Conservation (phyloP, 1,140 invertebrate species). For the Propsilocerus akamusi region DNA sequence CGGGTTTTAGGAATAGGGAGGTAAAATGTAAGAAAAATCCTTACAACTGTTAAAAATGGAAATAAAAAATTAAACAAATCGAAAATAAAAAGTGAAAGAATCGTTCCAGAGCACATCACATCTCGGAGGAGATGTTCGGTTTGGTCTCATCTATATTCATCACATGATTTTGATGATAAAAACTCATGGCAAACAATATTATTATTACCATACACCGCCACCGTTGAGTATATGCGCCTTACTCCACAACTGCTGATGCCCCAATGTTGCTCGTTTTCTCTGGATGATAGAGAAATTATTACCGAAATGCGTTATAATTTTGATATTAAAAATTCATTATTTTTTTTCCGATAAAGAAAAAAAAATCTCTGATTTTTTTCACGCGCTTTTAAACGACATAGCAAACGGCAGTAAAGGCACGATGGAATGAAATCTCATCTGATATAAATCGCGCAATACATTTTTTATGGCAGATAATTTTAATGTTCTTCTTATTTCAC, state of each 20-base stretch:
- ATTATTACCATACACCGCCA: slow-evolving; percentile 2
- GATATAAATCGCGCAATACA: slow-evolving; percentile 3
- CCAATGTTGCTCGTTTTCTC: no score
- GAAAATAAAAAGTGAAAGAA: neutral
- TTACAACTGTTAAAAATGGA: neutral
- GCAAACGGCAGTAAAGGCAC: neutral
- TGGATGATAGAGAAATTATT: slow-evolving; percentile 1
- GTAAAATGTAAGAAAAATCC: neutral
- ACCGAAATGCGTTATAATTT: slow-evolving; percentile 2
- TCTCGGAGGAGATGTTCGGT: no score
- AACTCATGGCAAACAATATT: neutral
- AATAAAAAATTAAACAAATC: slow-evolving; percentile 2
- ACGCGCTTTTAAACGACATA: neutral
- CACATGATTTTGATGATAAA: slow-evolving; percentile 3
- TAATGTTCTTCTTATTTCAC: neutral
- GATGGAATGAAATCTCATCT: slow-evolving; percentile 4
- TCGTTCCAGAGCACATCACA: neutral
- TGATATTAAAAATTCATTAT: slow-evolving; percentile 4
- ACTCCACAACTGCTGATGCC: no score
- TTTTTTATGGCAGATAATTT: slow-evolving; percentile 2
- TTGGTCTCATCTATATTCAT: slow-evolving; percentile 4
- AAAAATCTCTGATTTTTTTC: neutral
- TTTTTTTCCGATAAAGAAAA: neutral
- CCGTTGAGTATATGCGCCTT: neutral
- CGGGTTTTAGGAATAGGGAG: no score